Evolutionary conservation across 2,888 invertebrate species (phyloP), one percentile per base, ranked within the genome.

Genomic region (Therioaphis trifolii): DNA sequence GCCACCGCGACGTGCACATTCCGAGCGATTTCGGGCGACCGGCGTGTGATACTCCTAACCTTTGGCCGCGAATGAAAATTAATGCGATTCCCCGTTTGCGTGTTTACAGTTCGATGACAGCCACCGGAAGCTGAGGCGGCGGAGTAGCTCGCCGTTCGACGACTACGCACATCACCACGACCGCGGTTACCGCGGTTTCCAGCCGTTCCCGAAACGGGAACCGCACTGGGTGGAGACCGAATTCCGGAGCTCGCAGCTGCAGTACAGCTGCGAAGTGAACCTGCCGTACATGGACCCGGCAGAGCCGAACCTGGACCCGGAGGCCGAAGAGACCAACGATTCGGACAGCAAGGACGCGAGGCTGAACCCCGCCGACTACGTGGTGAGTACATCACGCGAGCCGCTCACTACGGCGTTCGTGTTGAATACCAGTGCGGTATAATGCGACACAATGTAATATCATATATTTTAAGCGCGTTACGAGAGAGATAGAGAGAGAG

Each of bases 291-390:
- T 87, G 87, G 87, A 87, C 74, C 85, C 87, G 68, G 86, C 86
- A 77, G 77, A 71, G n/a, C 69, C 84, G 21, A 84, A 85, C 58
- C 86, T 86, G 75, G 87, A 86, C 43, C 86, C 87, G 15, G 87
- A 87, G 52, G 85, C 84, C 40, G 85, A 86, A 24, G 87, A 87
- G 55, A 82, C 93, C 55, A 92, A 93, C 21, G 94, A 94, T 86
- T 92, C 92, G 87, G 93, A 93, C 86, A 89, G 93, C 84, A 91
- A 92, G 89, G 91, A 92, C 79, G 90, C 94, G 75, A 93, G 93
- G 87, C 93, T 94, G 84, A 94, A 94, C 0, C 91, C 92, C 75
- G 94, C 94, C 88, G 94, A 94, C 87, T 95, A 95, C 88, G 95
- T 95, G 80, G 80, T 82, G 49, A 2, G 80, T 49, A 61, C 40